These are phyloP conservation scores for Entomyzon cyanotis DNA, from an alignment of 2,113 vertebrate genomes.

Conservation along the genomic window DNA sequence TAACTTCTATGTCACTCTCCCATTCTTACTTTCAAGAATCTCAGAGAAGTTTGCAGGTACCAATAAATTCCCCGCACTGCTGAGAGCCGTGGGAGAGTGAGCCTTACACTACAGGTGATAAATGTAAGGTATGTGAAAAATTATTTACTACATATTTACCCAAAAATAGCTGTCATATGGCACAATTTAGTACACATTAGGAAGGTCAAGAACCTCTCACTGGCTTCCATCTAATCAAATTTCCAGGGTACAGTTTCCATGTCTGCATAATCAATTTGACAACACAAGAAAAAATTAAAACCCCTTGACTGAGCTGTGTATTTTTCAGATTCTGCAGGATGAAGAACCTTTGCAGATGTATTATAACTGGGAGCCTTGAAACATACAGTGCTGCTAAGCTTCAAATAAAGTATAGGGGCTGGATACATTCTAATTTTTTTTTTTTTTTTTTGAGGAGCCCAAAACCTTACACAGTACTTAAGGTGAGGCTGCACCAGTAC, in stretches of 20 bases:
- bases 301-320: neutral
- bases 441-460: neutral
- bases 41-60: neutral
- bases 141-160: neutral
- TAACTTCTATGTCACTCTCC: neutral
- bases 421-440: neutral
- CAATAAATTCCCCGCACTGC: neutral
- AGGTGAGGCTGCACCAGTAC: neutral
- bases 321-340: neutral
- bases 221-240: neutral
- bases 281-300: neutral
- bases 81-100: neutral
- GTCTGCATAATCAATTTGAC: neutral
- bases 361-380: neutral
- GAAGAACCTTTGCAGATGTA: neutral
- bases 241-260: neutral
- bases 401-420: neutral
- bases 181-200: neutral
- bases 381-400: neutral
- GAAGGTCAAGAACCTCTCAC: neutral
- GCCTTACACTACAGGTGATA: neutral
- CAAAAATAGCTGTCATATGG: fast-evolving
- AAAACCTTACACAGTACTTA: neutral
- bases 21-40: neutral
- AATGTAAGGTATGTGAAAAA: neutral